Percentiles rank a stretch among this genome's conserved stretches.
Conservation (phyloP, 2,888 invertebrate species). For the Hofmannophila pseudospretella region DNA sequence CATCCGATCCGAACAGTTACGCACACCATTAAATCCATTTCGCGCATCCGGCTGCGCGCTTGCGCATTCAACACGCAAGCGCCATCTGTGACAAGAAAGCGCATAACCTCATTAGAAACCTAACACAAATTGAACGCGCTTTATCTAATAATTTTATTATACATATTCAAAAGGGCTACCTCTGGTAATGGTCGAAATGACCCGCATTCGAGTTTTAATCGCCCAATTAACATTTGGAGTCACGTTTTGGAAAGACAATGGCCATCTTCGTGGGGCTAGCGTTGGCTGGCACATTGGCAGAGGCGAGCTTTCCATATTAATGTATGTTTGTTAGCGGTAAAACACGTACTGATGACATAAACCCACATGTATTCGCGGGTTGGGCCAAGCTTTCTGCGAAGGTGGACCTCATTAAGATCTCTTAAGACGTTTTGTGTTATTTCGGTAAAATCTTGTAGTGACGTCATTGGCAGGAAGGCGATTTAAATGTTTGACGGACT, state of each 20-base stretch:
- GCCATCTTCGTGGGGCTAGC: conserved; percentile 75
- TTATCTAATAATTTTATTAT: conserved; percentile 76
- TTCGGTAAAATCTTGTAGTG: too few relatives aligned
- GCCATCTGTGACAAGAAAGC: conserved; percentile 76
- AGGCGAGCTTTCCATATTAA: conserved; percentile 74
- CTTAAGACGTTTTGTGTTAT: background rate
- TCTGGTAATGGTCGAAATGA: conserved; percentile 71
- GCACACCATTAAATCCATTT: conserved; percentile 66
- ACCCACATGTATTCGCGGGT: conserved; percentile 51
- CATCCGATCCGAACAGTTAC: conserved; percentile 58
- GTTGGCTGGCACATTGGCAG: conserved; percentile 72
- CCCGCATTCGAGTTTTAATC: conserved; percentile 77
- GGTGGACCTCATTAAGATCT: conserved; percentile 12
- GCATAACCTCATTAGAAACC: conserved; percentile 77
- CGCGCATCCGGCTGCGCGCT: conserved; percentile 71
- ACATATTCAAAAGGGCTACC: conserved; percentile 75
- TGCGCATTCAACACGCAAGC: conserved; percentile 64
- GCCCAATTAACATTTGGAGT: conserved; percentile 76
- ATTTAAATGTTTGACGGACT: too few relatives aligned
- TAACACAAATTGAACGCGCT: conserved; percentile 67
- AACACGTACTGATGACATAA: conserved; percentile 73
- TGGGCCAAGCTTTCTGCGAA: conserved; percentile 42
- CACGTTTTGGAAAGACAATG: conserved; percentile 75
- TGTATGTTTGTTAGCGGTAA: conserved; percentile 77
- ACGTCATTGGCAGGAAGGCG: too few relatives aligned